Conservation (phyloP, 2,797 vertebrate species). For the Glossophaga mutica region DNA sequence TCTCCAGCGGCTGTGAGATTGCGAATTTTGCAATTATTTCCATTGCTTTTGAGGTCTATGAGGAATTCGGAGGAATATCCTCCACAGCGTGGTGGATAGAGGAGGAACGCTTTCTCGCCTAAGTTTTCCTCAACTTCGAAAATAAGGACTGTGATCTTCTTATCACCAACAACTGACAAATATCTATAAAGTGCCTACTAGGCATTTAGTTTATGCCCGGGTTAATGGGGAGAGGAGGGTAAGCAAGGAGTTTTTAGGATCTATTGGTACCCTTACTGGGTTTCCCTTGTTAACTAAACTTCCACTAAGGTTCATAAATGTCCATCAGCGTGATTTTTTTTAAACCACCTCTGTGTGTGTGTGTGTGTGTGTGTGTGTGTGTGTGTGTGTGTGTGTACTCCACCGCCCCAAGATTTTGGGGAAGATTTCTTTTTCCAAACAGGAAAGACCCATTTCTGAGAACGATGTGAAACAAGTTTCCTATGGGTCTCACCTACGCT, state of each 20-base stretch:
- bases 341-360: background rate
- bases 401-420: background rate
- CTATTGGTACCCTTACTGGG: background rate
- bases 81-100: background rate
- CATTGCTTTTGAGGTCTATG: background rate
- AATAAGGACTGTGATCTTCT: background rate
- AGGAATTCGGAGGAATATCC: background rate
- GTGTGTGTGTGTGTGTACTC: background rate
- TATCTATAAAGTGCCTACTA: background rate
- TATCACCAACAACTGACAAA: background rate
- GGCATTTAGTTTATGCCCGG: background rate
- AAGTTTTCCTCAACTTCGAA: constrained; percentile 35
- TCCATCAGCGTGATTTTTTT: background rate
- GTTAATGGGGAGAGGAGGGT: background rate
- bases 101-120: background rate
- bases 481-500: background rate
- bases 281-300: constrained; percentile 31
- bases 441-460: constrained; percentile 29
- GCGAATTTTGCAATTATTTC: background rate
- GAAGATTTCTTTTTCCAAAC: background rate
- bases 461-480: constrained; percentile 51
- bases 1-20: background rate
- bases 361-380: background rate
- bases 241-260: background rate
- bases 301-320: constrained; percentile 10